These are phyloP conservation scores for Eulimnadia texana DNA, from an alignment of 1,140 invertebrate genomes.

Conservation along the genomic window DNA sequence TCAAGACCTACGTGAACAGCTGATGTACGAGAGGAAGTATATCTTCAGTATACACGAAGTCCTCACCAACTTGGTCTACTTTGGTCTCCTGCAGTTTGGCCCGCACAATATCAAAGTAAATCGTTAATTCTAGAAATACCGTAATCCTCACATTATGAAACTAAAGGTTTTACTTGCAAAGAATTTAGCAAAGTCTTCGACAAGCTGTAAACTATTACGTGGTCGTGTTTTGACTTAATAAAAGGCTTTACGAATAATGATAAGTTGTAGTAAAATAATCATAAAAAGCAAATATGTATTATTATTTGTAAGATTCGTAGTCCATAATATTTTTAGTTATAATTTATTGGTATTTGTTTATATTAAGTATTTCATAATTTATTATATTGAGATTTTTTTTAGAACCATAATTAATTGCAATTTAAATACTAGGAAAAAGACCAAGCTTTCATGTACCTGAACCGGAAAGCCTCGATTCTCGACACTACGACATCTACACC, in stretches of 20 bases:
- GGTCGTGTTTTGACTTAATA: no score
- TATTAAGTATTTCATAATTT: no score
- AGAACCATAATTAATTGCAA: no score
- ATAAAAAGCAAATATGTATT: no score
- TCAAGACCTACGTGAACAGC: slow-evolving; percentile 31
- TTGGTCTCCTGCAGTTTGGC: slow-evolving; percentile 56
- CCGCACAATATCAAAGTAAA: slow-evolving; percentile 45
- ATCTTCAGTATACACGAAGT: slow-evolving; percentile 44
- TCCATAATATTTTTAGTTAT: no score
- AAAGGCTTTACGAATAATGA: no score
- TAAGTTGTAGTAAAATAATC: no score
- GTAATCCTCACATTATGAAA: neutral
- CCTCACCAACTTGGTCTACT: slow-evolving; percentile 40
- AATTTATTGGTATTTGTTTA: no score
- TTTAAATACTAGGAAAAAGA: slow-evolving; percentile 3
- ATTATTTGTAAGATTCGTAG: no score
- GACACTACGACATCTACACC: slow-evolving; percentile 48
- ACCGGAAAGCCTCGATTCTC: slow-evolving; percentile 40
- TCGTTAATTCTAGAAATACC: slow-evolving; percentile 18
- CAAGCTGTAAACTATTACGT: neutral
- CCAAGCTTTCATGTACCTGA: slow-evolving; percentile 49
- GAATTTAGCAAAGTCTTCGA: no score
- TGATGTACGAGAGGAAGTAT: slow-evolving; percentile 44
- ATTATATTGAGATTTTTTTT: no score
- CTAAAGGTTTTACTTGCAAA: slow-evolving; percentile 15